Conservation (phyloP, 2,888 invertebrate genomes). For the Aspidiotus rigidus region DNA sequence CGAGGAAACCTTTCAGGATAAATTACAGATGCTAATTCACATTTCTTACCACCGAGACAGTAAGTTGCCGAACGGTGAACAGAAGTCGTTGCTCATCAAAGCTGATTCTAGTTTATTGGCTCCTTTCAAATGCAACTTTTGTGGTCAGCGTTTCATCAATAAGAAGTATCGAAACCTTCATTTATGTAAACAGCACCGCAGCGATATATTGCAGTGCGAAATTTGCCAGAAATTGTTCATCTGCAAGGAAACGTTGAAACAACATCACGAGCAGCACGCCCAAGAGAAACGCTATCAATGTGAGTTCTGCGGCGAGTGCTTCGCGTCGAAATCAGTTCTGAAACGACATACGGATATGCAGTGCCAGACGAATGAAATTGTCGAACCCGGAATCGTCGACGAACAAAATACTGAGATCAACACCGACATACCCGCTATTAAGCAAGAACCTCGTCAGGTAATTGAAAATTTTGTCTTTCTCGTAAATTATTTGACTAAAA, state of each 20-base stretch:
- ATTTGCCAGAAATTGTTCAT: conserved; percentile 8
- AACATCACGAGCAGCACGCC: not conserved
- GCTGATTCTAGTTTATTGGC: not conserved
- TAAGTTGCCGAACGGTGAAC: not conserved
- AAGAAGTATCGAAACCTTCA: not conserved
- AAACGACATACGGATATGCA: not conserved
- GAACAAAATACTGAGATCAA: too few species aligned
- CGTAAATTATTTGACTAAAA: too few species aligned
- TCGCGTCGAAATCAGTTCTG: not conserved
- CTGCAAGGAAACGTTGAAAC: not conserved
- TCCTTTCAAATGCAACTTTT: not conserved
- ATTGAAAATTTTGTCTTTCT: too few species aligned
- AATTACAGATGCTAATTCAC: conserved; percentile 7
- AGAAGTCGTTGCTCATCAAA: not conserved
- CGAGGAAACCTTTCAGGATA: conserved; percentile 12
- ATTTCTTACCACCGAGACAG: not conserved
- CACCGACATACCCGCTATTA: too few species aligned
- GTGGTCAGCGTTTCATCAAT: conserved; percentile 1
- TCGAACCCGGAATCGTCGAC: not conserved
- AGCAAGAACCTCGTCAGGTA: too few species aligned
- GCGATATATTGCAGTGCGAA: conserved; percentile 10
- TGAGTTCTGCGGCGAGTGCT: not conserved
- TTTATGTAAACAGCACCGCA: not conserved
- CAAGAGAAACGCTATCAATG: not conserved
- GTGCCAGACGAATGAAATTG: not conserved